Conservation (phyloP, 2,113 vertebrate genomes). For the Cephalopterus ornatus region DNA sequence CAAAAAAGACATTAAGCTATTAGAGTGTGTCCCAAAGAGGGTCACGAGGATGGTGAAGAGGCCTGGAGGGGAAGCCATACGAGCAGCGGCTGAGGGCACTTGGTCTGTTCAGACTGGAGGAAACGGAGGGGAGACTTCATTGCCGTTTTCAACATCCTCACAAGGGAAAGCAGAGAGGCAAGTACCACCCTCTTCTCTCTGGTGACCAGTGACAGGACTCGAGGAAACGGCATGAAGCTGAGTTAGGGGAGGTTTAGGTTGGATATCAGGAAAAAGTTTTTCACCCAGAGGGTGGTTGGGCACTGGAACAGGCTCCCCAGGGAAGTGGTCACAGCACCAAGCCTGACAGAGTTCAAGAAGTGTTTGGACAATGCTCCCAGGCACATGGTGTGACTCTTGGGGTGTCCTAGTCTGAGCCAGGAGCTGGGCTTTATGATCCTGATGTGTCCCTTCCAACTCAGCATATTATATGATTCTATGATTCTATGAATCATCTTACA, state of each 20-base stretch:
- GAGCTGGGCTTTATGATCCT: not conserved
- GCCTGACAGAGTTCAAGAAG: not conserved
- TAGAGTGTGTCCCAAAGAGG: not conserved
- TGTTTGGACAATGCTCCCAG: not conserved
- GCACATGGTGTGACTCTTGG: not conserved
- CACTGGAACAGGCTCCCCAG: not conserved
- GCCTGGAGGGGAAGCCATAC: not conserved
- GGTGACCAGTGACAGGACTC: not conserved
- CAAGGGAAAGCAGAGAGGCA: not conserved
- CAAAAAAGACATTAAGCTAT: not conserved
- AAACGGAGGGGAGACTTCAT: not conserved
- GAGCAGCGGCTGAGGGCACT: not conserved
- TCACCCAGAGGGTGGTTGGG: not conserved
- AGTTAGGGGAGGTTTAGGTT: not conserved
- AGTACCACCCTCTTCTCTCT: not conserved
- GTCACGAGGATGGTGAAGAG: not conserved
- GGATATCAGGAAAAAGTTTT: not conserved
- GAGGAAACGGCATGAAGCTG: not conserved
- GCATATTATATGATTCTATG: not conserved
- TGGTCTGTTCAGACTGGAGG: not conserved
- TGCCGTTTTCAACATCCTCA: not conserved
- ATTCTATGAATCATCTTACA: not conserved
- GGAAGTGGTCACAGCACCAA: not conserved
- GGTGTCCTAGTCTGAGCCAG: not conserved
- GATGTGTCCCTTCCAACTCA: not conserved